Conservation (phyloP, 2,797 vertebrate genomes). For the Ispidina picta region DNA sequence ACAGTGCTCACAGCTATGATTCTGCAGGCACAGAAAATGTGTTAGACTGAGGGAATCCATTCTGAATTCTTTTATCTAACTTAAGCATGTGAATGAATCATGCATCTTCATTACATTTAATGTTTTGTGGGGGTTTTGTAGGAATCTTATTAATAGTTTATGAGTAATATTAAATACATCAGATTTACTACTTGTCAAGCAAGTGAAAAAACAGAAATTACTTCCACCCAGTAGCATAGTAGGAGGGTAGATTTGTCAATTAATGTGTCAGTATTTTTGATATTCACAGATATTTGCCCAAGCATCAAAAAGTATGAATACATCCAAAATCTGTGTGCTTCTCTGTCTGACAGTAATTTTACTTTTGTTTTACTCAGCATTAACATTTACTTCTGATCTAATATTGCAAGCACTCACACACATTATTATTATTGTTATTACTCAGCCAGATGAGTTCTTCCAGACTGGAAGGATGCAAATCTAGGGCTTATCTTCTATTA, state of each 20-base stretch:
- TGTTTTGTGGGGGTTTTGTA: neutral
- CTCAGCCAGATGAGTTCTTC: neutral
- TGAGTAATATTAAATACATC: neutral
- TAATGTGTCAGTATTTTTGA: neutral
- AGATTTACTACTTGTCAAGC: neutral
- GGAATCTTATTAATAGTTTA: neutral
- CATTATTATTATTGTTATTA: too few species aligned
- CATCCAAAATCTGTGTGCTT: neutral
- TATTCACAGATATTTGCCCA: neutral
- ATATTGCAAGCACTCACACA: neutral
- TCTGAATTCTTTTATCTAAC: neutral
- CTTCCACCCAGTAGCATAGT: neutral
- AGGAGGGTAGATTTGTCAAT: neutral
- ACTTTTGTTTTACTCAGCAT: neutral
- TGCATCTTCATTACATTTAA: neutral
- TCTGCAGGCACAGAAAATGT: neutral
- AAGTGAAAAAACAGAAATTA: neutral
- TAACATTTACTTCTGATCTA: neutral
- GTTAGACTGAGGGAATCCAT: neutral
- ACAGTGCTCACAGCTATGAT: constrained; percentile 5
- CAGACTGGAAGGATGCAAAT: neutral
- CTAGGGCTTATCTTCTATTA: neutral
- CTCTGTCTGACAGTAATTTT: neutral
- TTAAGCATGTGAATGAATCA: neutral
- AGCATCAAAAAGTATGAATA: neutral